Conservation (phyloP, 2,113 vertebrate species). For the Pseudorhombus dupliciocellatus region DNA sequence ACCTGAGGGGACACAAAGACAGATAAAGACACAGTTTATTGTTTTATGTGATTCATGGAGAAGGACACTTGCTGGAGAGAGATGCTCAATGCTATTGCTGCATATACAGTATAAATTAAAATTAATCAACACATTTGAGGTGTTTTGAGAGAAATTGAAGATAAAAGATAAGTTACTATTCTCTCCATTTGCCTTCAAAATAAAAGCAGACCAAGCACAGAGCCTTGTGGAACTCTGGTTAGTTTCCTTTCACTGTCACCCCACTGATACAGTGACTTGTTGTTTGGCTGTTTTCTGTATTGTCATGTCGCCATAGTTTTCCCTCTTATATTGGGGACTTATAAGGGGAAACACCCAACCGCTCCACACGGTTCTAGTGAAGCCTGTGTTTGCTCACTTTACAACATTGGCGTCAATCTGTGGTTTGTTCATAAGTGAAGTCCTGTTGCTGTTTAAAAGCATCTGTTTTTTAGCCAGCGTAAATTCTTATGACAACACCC, state of each 20-base stretch:
- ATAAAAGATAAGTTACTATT: no score
- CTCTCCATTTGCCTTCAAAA: no score
- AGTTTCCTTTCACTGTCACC: background rate
- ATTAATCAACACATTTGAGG: no score
- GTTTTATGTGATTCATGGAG: background rate
- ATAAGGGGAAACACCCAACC: conserved; percentile 43
- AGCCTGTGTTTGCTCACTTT: conserved; percentile 15
- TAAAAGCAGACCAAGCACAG: background rate
- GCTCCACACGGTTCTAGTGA: conserved; percentile 47
- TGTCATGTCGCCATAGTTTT: conserved; percentile 7
- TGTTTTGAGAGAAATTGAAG: no score
- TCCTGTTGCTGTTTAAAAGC: conserved; percentile 42
- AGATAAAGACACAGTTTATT: background rate
- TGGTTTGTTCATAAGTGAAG: conserved; percentile 36
- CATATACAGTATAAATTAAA: no score
- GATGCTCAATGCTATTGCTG: no score
- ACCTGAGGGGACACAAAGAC: background rate
- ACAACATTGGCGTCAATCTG: conserved; percentile 13
- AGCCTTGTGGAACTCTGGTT: background rate
- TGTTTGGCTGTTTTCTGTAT: conserved; percentile 1
- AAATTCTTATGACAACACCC: conserved; percentile 49
- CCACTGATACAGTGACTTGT: background rate
- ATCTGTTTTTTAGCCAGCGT: conserved; percentile 10
- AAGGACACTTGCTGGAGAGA: no score
- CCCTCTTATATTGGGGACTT: conserved; percentile 17